phyloP scores from a whole-genome alignment of 2,797 vertebrate species.

The Simalia tracyae region DNA sequence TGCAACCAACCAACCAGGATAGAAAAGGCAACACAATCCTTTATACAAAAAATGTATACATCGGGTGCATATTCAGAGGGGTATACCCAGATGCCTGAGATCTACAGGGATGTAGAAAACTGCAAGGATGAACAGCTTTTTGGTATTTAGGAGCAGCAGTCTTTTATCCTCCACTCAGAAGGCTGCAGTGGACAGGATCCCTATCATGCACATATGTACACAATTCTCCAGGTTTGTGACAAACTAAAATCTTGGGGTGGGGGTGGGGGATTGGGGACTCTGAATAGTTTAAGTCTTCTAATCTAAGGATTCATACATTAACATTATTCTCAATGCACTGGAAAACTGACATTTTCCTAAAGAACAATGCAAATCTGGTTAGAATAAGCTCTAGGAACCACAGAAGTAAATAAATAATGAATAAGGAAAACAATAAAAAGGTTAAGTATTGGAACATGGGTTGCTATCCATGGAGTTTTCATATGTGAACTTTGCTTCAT shows the following conservation, averaged over 20 bases:
- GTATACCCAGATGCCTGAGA: background rate
- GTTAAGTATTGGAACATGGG: no score
- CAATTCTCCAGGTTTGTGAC: background rate
- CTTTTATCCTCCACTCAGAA: background rate
- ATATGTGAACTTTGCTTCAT: background rate
- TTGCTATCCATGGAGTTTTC: no score
- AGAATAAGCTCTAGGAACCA: no score
- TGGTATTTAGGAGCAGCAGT: background rate
- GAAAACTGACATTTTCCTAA: no score
- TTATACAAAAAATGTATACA: background rate
- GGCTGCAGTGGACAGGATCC: background rate
- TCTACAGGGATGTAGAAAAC: background rate
- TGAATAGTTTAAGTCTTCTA: no score
- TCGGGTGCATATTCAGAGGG: background rate
- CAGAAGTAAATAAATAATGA: no score
- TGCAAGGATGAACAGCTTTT: background rate
- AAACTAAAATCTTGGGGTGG: no score
- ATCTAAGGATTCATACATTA: no score
- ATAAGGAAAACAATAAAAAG: no score
- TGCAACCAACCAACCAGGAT: background rate
- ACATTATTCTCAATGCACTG: no score
- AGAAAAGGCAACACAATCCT: background rate
- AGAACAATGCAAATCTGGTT: no score
- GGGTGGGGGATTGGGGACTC: no score
- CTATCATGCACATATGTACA: background rate